Evolutionary conservation across 2,113 vertebrate species (phyloP), one percentile per base, ranked within the genome.

Genomic region (Cryptomyrus ogoouensis): DNA sequence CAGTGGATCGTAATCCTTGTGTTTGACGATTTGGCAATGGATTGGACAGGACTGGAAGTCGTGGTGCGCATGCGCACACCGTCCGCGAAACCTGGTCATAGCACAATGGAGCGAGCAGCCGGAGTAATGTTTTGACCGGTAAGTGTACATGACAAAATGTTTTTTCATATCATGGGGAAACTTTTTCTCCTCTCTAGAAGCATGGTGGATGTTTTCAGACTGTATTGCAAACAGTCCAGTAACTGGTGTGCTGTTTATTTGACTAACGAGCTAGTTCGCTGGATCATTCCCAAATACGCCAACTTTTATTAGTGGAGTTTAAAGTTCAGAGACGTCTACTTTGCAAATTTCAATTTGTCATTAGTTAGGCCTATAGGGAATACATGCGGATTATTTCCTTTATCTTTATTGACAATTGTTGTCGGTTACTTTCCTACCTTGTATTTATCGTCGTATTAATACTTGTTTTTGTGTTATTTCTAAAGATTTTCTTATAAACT

Each of bases 291-390:
- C 47, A 24, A 42, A 9, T 52, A 86, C 83, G 77, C 70, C 89
- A 90, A 91, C 90, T 90, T 91, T 89, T 88, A 35, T 83, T 52
- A 35, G 70, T 52, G 62, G 13, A 90, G 91, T 90, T 50, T 89
- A 88, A 91, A 90, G 88, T 91, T 80, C 74, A 17, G 74, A 42
- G 4, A 42, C 31, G 13, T 80, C 13, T 17, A 17, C 74, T 35
- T 35, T 80, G 4, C 31, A 80, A 19, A 42, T 80, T 17, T 80
- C 74, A 80, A 2, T 39, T 19, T 80, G 74, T 80, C 74, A 8
- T 13, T 80, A 80, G 35, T 35, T 70, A 27, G 62, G 3, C 3
- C 27, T 42, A 6, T 42, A 42, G 74, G 35, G 17, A 80, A 42
- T 80, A 8, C 6, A 80, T 42, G 35, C 74, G 74, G 15, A 80